Base-by-base conservation (phyloP, 2,113 vertebrate species). In the Archocentrus centrarchus region DNA sequence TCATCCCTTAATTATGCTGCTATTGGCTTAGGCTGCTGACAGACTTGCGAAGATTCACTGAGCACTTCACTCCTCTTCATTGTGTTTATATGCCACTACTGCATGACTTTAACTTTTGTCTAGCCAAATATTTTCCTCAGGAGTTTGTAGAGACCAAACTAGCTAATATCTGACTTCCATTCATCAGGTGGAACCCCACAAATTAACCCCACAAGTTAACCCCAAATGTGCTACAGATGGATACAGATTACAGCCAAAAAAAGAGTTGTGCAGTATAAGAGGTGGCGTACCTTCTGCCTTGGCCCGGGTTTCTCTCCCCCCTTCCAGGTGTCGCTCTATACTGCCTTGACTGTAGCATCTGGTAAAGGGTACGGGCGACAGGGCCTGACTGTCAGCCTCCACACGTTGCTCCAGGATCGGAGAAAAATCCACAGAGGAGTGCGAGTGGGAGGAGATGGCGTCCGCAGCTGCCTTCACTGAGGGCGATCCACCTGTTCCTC, bases 351-450 rank as follows among this genome's bases (percentile, higher is more conserved):
- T 97, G 92, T 96, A 94, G 87, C 96, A 94, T 3, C 93, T 96
- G 24, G 92, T 79, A 13, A 96, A 95, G 8, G 96, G 94, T 1
- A 96, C 95, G 6, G 92, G 86, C 81, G 55, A 96, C 95, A 44
- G 27, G 24, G 50, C 95, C 59, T 95, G 96, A 90, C 95, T 96
- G n/a, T 90, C 80, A 0, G 18, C 68, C 75, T 89, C 87, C 2
- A 76, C 63, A 0, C 63, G 80, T 77, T 92, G 91, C 93, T 99
- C 97, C 0, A 77, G 94, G 79, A 98, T 96, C 0, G 97, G 97
- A 2, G 96, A 97, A 88, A 97, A 97, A 79, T 99, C 98, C 85
- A 96, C 86, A 0, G 95, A 95, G 1, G 94, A 94, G 83, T 93
- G 97, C 8, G 89, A 94, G 83, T 94, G 97, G 37, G 90, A 97